phyloP scores from a whole-genome alignment of 2,888 invertebrate species.

The Phalera bucephala region DNA sequence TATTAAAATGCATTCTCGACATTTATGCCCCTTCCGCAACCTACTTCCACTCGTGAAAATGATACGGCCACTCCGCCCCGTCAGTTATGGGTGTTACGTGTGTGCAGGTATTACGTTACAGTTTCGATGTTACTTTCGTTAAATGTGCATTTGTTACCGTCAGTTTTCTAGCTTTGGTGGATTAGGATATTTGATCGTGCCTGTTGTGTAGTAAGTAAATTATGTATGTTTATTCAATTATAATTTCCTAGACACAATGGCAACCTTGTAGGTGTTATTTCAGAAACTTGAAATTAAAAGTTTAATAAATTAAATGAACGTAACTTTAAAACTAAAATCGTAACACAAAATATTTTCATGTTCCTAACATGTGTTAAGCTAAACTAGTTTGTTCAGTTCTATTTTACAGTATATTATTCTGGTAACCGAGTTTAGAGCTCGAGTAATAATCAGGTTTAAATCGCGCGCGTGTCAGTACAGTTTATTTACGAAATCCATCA shows the following conservation, averaged over 20 bases:
- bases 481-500: constrained; percentile 65
- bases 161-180: too few species aligned
- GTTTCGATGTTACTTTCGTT: constrained; percentile 9
- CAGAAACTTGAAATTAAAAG: too few species aligned
- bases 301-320: too few species aligned
- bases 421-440: constrained; percentile 39
- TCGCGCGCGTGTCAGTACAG: constrained; percentile 49
- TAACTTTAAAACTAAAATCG: too few species aligned
- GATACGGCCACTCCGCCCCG: constrained; percentile 23
- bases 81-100: constrained; percentile 15
- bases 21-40: constrained; percentile 55
- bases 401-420: constrained; percentile 24
- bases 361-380: neutral
- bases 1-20: constrained; percentile 70
- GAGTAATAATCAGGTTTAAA: constrained; percentile 56
- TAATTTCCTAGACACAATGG: too few species aligned
- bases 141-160: constrained; percentile 7
- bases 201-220: too few species aligned
- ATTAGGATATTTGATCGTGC: too few species aligned
- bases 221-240: too few species aligned
- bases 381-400: neutral
- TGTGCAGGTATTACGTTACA: constrained; percentile 16
- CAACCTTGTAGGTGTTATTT: too few species aligned
- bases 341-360: too few species aligned
- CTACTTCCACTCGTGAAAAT: constrained; percentile 29